A percentile compares a stretch with the other conserved stretches of the same genome.
phyloP scores from a whole-genome alignment of 1,140 invertebrate genomes.

The Pogonomyrmex californicus region DNA sequence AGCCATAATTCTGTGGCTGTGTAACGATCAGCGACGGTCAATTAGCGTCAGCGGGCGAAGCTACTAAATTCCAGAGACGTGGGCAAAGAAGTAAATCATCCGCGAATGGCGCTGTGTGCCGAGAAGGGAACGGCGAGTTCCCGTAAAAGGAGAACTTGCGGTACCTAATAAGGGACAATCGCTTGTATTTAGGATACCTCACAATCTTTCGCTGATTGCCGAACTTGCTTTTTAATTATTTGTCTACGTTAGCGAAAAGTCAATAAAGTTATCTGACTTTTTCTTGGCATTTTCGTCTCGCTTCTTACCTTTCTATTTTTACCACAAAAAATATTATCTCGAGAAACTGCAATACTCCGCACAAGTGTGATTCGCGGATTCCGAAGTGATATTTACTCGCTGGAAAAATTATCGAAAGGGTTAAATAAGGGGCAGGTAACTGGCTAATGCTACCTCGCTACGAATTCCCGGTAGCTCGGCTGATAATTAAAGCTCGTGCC shows the following conservation, averaged over 20 bases:
- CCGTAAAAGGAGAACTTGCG: constrained; percentile 73
- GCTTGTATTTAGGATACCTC: constrained; percentile 67
- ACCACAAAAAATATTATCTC: neutral
- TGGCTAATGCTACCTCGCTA: neutral
- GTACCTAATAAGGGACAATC: constrained; percentile 82
- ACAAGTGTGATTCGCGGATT: neutral
- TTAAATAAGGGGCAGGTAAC: neutral
- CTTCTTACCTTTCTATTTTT: neutral
- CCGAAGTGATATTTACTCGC: neutral
- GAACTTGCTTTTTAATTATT: constrained; percentile 39
- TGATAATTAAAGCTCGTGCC: constrained; percentile 68
- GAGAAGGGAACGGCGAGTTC: constrained; percentile 66
- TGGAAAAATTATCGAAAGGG: neutral
- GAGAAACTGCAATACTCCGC: neutral
- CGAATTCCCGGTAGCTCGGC: constrained; percentile 69
- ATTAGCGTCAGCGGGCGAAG: constrained; percentile 44
- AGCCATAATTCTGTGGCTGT: constrained; percentile 8
- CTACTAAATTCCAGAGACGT: constrained; percentile 60
- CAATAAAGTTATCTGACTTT: neutral
- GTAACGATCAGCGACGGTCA: constrained; percentile 44
- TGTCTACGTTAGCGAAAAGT: neutral
- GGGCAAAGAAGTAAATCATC: constrained; percentile 75
- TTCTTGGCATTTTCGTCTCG: neutral
- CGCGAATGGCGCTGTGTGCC: constrained; percentile 72
- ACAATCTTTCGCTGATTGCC: constrained; percentile 21